Percentiles rank a stretch among this genome's conserved stretches.
phyloP scores from a whole-genome alignment of 2,888 invertebrate species.

The Tortricodes alternella region DNA sequence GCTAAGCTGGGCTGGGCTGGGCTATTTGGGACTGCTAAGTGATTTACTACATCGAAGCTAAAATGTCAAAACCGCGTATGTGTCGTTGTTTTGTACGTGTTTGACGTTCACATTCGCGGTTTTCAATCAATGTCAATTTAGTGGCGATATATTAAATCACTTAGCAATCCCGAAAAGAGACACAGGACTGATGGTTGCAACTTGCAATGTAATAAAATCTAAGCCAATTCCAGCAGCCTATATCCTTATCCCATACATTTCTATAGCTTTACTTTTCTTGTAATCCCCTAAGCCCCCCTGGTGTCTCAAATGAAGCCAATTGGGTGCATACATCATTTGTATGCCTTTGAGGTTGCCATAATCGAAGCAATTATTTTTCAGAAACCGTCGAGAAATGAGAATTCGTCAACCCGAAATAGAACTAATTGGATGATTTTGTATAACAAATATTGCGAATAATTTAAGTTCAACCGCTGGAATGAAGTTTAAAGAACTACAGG shows the following conservation, averaged over 20 bases:
- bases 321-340: constrained; percentile 55
- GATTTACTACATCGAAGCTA: too few species aligned
- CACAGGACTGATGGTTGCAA: too few species aligned
- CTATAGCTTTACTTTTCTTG: constrained; percentile 55
- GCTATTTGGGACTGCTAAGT: too few species aligned
- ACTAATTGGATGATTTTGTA: neutral
- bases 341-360: constrained; percentile 42
- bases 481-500: too few species aligned
- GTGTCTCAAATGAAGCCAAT: constrained; percentile 64
- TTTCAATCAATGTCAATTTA: too few species aligned
- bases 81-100: too few species aligned
- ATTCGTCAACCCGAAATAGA: neutral
- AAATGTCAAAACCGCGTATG: too few species aligned
- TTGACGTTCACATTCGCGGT: too few species aligned
- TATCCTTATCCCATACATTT: constrained; percentile 41
- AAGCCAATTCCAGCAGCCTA: constrained; percentile 21
- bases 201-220: neutral
- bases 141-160: too few species aligned
- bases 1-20: too few species aligned
- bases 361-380: constrained; percentile 14
- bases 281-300: constrained; percentile 57
- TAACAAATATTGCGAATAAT: neutral
- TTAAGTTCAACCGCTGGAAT: too few species aligned
- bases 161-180: too few species aligned
- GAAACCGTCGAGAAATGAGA: neutral